Base-by-base conservation (phyloP, 2,888 invertebrate species). In the Heliconius cydno region DNA sequence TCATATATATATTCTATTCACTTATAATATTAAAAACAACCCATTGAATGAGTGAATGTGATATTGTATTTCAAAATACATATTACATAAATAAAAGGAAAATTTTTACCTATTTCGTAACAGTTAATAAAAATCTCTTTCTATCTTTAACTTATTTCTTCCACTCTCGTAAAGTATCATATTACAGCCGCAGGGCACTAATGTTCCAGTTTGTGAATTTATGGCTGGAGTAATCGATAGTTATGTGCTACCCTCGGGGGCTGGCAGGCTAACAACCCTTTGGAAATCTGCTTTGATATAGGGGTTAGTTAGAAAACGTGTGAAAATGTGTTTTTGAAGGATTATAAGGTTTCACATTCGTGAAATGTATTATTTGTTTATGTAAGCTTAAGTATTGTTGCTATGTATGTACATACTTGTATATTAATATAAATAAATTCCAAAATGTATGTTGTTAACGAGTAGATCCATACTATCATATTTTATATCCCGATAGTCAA, bases 181-280 rank as follows among this genome's bases (percentile, higher is more conserved):
- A 77, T 80, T 79, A 77, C 77, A 67, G 76, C 82, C 79, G 67
- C 77, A 65, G 75, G 78, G 71, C 60, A 80, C 75, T 80, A 80
- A 82, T 82, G 82, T 57, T 70, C 74, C 74, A 75, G 76, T 76
- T 78, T 68, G 82, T 66, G 78, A 82, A 82, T 80, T 80, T 79
- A 82, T 79, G 80, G 78, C 57, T 73, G 28, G 78, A 73, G 73
- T 71, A 79, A 81, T 81, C 81, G 81, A 81, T 81, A 70, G 76
- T 71, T 78, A 80, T 76, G 76, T 80, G 76, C 80, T 76, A 63
- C 78, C 76, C 79, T 65, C 70, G 72, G 67, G 80, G 80, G 67
- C 70, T 73, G 52, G 72, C 73, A 73, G 70, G 28, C 76, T 77
- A 70, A 78, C 80, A 77, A 80, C 80, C 80, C 77, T 80, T 80